These are phyloP conservation scores for Scaptodrosophila lebanonensis DNA, from an alignment of 1,140 invertebrate species.

Conservation along the genomic window DNA sequence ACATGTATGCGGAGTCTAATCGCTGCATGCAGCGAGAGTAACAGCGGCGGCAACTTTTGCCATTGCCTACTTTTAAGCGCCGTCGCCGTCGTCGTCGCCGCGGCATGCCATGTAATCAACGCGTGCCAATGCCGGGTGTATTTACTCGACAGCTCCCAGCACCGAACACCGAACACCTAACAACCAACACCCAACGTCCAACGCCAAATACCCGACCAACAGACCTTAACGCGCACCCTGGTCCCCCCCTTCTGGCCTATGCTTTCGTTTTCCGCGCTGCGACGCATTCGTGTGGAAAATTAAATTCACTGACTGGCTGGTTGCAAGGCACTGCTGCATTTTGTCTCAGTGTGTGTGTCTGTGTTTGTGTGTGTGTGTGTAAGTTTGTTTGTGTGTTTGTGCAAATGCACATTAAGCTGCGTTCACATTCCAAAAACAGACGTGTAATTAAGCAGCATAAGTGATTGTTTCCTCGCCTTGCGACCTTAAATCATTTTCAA, in stretches of 20 bases:
- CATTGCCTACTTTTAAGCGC: constrained; percentile 54
- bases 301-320: constrained; percentile 59
- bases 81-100: too few relatives aligned
- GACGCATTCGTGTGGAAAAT: constrained; percentile 61
- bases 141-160: constrained; percentile 19
- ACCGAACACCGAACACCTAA: too few relatives aligned
- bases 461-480: too few relatives aligned
- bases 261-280: constrained; percentile 35
- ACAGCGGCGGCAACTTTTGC: constrained; percentile 36
- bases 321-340: constrained; percentile 32
- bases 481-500: too few relatives aligned
- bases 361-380: neutral
- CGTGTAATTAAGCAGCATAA: too few relatives aligned
- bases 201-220: too few relatives aligned
- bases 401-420: too few relatives aligned
- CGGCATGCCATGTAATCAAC: constrained; percentile 51
- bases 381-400: neutral
- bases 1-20: constrained; percentile 21
- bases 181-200: too few relatives aligned
- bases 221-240: too few relatives aligned
- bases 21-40: constrained; percentile 41
- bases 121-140: constrained; percentile 20
- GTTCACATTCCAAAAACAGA: too few relatives aligned
- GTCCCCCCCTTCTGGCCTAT: constrained; percentile 21
- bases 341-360: constrained; percentile 13